Percentiles rank a stretch among this genome's conserved stretches.
Conservation (phyloP, 2,113 vertebrate species). For the Odocoileus hemionus region DNA sequence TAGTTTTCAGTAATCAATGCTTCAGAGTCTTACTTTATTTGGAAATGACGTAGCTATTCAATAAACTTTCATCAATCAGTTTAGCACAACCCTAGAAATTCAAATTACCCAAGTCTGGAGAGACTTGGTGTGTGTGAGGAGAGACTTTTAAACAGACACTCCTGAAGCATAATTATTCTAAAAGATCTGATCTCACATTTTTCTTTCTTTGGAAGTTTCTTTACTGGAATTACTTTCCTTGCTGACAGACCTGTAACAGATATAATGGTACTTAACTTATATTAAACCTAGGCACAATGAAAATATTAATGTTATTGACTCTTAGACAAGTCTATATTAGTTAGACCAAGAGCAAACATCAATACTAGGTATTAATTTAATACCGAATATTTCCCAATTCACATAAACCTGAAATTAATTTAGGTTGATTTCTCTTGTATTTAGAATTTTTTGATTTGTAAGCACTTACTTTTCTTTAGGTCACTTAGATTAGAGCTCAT, state of each 20-base stretch:
- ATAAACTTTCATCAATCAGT: neutral
- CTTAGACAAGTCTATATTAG: neutral
- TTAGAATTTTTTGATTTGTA: neutral
- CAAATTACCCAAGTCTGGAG: neutral
- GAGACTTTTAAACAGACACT: neutral
- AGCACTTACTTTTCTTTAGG: neutral
- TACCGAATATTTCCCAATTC: neutral
- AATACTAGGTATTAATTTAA: neutral
- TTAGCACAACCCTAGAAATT: neutral
- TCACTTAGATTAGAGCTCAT: neutral
- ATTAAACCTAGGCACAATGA: neutral
- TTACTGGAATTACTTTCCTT: neutral
- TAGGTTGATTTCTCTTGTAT: neutral
- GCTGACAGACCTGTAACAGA: neutral
- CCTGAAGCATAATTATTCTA: neutral
- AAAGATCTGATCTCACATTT: neutral
- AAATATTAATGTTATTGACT: neutral
- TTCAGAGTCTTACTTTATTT: neutral
- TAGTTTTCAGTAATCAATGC: neutral
- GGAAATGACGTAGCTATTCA: neutral
- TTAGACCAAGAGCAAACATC: neutral
- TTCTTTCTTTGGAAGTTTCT: neutral
- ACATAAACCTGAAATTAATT: neutral
- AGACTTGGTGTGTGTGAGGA: neutral
- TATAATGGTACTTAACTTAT: neutral